phyloP scores from a whole-genome alignment of 2,888 invertebrate species.

The Saturnia pavonia region DNA sequence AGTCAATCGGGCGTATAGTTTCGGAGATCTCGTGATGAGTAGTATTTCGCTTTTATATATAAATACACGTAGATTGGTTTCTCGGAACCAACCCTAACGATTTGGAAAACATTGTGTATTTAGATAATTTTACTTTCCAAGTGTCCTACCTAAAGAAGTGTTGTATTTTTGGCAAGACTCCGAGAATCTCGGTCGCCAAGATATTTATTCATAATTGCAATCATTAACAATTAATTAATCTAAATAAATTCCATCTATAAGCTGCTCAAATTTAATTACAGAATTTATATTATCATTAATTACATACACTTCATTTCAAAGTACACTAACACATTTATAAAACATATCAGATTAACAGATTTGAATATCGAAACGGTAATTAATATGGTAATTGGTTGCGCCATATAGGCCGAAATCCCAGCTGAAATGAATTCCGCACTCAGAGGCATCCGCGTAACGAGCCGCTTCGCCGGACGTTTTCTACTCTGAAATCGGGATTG shows the following conservation, averaged over 20 bases:
- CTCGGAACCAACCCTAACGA: no score
- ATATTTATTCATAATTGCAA: no score
- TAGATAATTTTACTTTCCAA: no score
- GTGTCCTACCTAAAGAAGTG: no score
- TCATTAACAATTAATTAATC: neutral
- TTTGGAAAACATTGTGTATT: no score
- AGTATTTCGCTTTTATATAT: no score
- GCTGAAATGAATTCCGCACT: constrained; percentile 29
- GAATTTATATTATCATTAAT: neutral
- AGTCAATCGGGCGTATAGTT: no score
- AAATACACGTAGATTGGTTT: no score
- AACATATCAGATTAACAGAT: neutral
- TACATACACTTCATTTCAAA: neutral
- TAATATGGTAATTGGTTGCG: constrained; percentile 32
- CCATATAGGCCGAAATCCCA: constrained; percentile 32
- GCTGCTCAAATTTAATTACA: neutral
- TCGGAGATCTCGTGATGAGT: no score
- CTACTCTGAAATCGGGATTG: constrained; percentile 16
- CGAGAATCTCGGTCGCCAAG: no score
- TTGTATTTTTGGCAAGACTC: no score
- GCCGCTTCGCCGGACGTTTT: constrained; percentile 23
- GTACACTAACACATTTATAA: neutral
- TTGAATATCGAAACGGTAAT: constrained; percentile 19
- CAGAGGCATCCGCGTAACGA: constrained; percentile 30
- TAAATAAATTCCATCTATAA: neutral